These are phyloP conservation scores for Elysia chlorotica DNA, from an alignment of 1,140 invertebrate genomes.

Conservation along the genomic window DNA sequence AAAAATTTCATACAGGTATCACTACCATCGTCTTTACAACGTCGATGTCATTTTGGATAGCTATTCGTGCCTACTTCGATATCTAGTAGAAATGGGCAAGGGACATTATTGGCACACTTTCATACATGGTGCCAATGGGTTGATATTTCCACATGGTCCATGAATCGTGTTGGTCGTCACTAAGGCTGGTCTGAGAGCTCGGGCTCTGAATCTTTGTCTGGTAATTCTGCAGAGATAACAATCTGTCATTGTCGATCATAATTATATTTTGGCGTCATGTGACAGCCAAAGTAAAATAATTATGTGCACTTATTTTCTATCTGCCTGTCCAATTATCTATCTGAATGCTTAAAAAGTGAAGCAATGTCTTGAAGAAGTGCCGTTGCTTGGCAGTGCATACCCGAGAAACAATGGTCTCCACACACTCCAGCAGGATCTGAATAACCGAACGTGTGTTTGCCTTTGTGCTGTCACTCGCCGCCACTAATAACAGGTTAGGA, in stretches of 20 bases:
- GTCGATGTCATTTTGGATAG: slow-evolving; percentile 59
- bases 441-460: too few relatives aligned
- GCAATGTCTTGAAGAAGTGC: too few relatives aligned
- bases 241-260: neutral
- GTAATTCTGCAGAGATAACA: neutral
- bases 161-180: slow-evolving; percentile 38
- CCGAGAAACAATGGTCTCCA: too few relatives aligned
- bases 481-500: too few relatives aligned
- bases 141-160: slow-evolving; percentile 34
- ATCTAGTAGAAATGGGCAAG: neutral
- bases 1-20: neutral
- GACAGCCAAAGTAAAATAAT: slow-evolving; percentile 64
- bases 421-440: too few relatives aligned
- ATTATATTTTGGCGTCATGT: slow-evolving; percentile 29
- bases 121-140: slow-evolving; percentile 41
- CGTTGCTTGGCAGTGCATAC: too few relatives aligned
- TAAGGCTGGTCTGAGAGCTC: slow-evolving; percentile 23
- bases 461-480: too few relatives aligned
- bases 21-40: slow-evolving; percentile 24
- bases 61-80: slow-evolving; percentile 46
- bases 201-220: slow-evolving; percentile 5
- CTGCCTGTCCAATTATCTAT: neutral
- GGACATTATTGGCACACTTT: neutral
- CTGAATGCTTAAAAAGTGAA: too few relatives aligned
- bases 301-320: slow-evolving; percentile 64